A percentile compares a stretch with the other conserved stretches of the same genome.
Conservation (phyloP, 2,888 invertebrate species). For the Drosophila vallismaia region DNA sequence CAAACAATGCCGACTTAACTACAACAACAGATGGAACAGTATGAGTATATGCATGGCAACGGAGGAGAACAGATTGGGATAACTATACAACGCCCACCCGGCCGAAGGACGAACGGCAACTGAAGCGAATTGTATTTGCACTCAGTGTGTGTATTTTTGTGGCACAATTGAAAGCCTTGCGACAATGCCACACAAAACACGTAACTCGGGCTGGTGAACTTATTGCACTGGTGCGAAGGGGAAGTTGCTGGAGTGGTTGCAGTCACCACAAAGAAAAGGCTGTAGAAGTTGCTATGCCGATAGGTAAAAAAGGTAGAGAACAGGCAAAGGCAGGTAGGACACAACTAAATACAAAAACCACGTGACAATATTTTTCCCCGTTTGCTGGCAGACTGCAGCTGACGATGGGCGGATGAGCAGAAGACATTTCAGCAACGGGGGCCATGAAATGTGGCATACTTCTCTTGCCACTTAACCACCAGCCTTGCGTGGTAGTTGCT, state of each 20-base stretch:
- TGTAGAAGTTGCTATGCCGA: slow-evolving; percentile 19
- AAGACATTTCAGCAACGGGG: slow-evolving; percentile 11
- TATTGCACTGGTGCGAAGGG: slow-evolving; percentile 55
- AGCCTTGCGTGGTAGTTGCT: slow-evolving; percentile 39
- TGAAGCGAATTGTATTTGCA: slow-evolving; percentile 52
- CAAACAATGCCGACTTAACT: slow-evolving; percentile 39
- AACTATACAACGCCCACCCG: slow-evolving; percentile 34
- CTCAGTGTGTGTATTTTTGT: slow-evolving; percentile 14
- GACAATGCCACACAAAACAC: slow-evolving; percentile 64
- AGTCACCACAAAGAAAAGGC: slow-evolving; percentile 46
- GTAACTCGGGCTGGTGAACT: slow-evolving; percentile 61
- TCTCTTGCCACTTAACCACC: slow-evolving; percentile 7
- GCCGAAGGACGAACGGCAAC: slow-evolving; percentile 16
- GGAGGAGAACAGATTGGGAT: slow-evolving; percentile 6
- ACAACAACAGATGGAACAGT: slow-evolving; percentile 13
- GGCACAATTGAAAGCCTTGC: slow-evolving; percentile 55
- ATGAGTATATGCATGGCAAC: slow-evolving; percentile 15
- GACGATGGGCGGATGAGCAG: slow-evolving; percentile 24
- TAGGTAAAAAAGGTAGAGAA: slow-evolving; percentile 7
- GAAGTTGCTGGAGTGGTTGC: slow-evolving; percentile 32
- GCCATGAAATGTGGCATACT: slow-evolving; percentile 8
- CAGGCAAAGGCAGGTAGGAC: slow-evolving; percentile 19
- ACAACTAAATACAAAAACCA: slow-evolving; percentile 76
- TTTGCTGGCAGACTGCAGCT: slow-evolving; percentile 3
- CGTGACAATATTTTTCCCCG: slow-evolving; percentile 72